Evolutionary conservation across 2,797 vertebrate genomes (phyloP), one percentile per base, ranked within the genome.

Genomic region (Merluccius polli): DNA sequence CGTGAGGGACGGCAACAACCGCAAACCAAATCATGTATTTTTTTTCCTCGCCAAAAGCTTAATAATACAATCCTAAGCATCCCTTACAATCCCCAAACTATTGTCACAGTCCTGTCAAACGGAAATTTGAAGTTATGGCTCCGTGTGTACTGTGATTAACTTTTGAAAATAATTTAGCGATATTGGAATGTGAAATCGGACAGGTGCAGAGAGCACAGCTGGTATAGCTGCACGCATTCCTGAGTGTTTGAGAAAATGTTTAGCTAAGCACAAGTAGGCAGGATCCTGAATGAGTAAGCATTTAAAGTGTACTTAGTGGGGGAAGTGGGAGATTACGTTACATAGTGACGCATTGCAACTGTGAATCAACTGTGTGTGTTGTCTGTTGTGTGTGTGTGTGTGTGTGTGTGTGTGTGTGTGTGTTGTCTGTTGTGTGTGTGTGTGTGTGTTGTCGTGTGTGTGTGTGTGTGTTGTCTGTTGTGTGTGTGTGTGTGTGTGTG

Each of bases 261-360:
- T 59, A n/a, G 85, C 84, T 82, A 85, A 76, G 80, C 74, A 83
- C 77, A 83, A 78, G 84, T 84, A 81, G 65, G 75, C 77, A 81
- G 80, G 73, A 82, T 86, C 82, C 73, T 77, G 29, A 81, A 35
- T 89, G 79, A 91, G 84, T 85, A 86, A 91, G 87, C 80, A 85
- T 68, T 87, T 79, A 77, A 81, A 79, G 69, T 87, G 69, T 75
- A 78, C 78, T 84, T 29, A 79, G 77, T 80, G 75, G 81, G 81
- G 83, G 24, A 29, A 12, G n/a, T n/a, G 29, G 65, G 65, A 31
- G 65, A 67, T 67, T 24, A 63, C 59, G 16, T 27, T 13, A 24
- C 33, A 32, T 7, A 33, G 15, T 33, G 52, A 59, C 21, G 52
- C 52, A 59, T 59, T 7, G 52, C 52, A 18, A 48, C 44, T 48